A percentile compares a stretch with the other conserved stretches of the same genome.
Conservation (phyloP, 1,140 invertebrate species). For the Lasioglossum baleicum region DNA sequence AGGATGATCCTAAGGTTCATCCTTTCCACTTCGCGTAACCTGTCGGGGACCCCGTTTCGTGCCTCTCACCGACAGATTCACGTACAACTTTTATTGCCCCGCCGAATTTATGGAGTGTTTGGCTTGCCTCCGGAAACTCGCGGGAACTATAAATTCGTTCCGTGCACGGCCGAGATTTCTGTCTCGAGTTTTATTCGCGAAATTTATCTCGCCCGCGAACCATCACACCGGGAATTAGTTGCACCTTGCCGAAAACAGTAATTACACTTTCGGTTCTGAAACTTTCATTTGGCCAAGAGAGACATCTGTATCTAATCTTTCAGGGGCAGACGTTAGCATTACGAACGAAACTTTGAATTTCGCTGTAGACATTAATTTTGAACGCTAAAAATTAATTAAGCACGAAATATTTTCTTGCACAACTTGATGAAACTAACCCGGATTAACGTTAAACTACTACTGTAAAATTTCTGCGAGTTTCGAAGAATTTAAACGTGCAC, state of each 20-base stretch:
- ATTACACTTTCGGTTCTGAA: too few species aligned
- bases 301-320: too few species aligned
- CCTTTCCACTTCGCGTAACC: slow-evolving; percentile 7
- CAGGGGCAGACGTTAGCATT: too few species aligned
- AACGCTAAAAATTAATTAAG: too few species aligned
- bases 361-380: too few species aligned
- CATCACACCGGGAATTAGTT: neutral
- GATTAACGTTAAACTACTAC: too few species aligned
- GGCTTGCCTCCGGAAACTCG: slow-evolving; percentile 25
- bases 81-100: slow-evolving; percentile 48
- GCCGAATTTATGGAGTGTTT: slow-evolving; percentile 47
- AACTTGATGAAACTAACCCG: too few species aligned
- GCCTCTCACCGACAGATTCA: slow-evolving; percentile 36
- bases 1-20: slow-evolving; percentile 1
- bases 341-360: too few species aligned
- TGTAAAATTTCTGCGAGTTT: too few species aligned
- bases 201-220: neutral
- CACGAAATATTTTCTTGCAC: too few species aligned
- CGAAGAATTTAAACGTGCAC: too few species aligned
- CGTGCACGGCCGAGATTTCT: slow-evolving; percentile 5
- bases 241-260: neutral
- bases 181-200: slow-evolving; percentile 1
- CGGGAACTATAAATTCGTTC: slow-evolving; percentile 37
- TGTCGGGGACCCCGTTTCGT: neutral
- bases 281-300: too few species aligned